Base-by-base conservation (phyloP, 2,888 invertebrate genomes). In the Aspidiotus rigidus region DNA sequence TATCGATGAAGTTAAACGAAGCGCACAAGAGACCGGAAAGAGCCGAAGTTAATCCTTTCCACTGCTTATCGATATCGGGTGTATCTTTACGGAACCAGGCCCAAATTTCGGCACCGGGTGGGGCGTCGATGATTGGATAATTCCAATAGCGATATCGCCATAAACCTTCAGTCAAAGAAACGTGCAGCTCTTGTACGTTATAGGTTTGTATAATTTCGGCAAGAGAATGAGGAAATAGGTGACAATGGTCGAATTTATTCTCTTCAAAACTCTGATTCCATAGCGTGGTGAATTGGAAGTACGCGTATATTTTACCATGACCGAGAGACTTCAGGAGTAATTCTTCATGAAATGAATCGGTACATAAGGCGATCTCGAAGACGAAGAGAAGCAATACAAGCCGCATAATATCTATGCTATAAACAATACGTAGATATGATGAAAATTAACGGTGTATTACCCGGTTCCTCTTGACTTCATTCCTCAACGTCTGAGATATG, bases 71-170 rank as follows among this genome's bases (percentile, higher is more conserved):
- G 9, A 95, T 84, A 78, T 79, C 81, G 62, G 76, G 74, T 1
- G 86, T 84, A 70, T 84, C 80, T 17, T 83, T 78, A 71, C 85
- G 83, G 77, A 99, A 97, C 94, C 96, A 96, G 0, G 90, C 93
- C 83, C 90, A 92, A 0, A 97, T 82, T 78, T 97, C 94, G 2
- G 94, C 95, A 7, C 98, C 98, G 1, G 95, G 90, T 0, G 95
- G 89, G 5, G 94, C 90, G 78, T 93, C 90, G 11, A 86, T 79
- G 41, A 91, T 84, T 3, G 96, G 95, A 79, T 94, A 94, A 0
- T 97, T 97, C 97, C 97, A 99, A 69, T 86, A 85, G 74, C 89
- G 86, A 78, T 95, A 89, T 72, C 89, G 85, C 98, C 98, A 99
- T 69, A 93, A 81, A 0, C 98, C 98, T 78, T 93, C 92, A 0